phyloP scores from a whole-genome alignment of 2,797 vertebrate species.

The Euphonia xanthogaster region DNA sequence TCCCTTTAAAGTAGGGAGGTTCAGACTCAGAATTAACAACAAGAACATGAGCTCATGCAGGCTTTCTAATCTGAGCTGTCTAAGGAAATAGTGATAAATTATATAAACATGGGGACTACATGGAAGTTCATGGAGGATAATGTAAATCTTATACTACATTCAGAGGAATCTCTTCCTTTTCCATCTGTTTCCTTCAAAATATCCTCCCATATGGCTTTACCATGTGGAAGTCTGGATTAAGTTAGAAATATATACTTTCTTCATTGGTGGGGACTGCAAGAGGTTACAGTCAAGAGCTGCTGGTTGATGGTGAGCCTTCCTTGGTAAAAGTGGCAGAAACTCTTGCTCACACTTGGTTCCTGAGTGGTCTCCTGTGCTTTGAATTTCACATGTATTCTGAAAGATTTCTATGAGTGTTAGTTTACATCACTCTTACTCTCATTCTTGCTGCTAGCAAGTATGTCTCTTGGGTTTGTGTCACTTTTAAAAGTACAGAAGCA shows the following conservation, averaged over 20 bases:
- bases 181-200: constrained; percentile 80
- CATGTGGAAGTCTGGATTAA: constrained; percentile 75
- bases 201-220: constrained; percentile 78
- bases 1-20: constrained; percentile 65
- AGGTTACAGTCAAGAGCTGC: constrained; percentile 1
- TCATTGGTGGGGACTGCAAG: constrained; percentile 29
- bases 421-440: not conserved
- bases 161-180: constrained; percentile 79
- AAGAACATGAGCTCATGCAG: constrained; percentile 69
- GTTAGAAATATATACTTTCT: constrained; percentile 69
- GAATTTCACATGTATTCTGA: not conserved
- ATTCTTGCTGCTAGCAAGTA: not conserved
- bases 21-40: constrained; percentile 59
- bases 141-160: constrained; percentile 80
- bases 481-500: not conserved
- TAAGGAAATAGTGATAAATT: constrained; percentile 79
- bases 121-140: constrained; percentile 78
- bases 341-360: not conserved
- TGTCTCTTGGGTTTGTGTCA: not conserved
- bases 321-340: not conserved
- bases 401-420: not conserved
- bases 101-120: constrained; percentile 77
- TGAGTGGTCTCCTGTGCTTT: not conserved
- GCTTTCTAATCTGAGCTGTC: constrained; percentile 76
- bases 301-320: not conserved